Percentiles rank a stretch among this genome's conserved stretches.
phyloP scores from a whole-genome alignment of 2,797 vertebrate genomes.

The Danio tinwini region DNA sequence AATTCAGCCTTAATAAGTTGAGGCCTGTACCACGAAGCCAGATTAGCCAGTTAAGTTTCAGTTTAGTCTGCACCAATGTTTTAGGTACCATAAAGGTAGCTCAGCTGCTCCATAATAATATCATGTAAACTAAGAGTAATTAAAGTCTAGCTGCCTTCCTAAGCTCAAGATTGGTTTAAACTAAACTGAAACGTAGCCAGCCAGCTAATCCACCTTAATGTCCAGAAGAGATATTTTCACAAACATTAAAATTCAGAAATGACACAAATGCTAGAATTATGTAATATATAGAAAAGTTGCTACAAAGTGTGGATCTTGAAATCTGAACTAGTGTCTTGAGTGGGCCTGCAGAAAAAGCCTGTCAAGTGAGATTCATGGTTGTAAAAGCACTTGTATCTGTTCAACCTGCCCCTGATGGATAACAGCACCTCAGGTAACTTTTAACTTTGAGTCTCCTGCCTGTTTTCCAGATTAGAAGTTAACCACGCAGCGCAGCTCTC shows the following conservation, averaged over 20 bases:
- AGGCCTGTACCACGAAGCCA: too few relatives aligned
- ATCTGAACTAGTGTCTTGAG: background rate
- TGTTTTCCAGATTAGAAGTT: conserved; percentile 1
- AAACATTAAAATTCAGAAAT: background rate
- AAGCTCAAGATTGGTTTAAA: too few relatives aligned
- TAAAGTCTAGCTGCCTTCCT: too few relatives aligned
- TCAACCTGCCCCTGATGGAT: background rate
- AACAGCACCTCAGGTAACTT: background rate
- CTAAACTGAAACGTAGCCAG: too few relatives aligned
- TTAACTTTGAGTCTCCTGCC: background rate
- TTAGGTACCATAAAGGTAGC: too few relatives aligned
- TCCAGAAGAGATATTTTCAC: background rate
- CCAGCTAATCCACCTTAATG: too few relatives aligned
- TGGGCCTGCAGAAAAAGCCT: background rate
- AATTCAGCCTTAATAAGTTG: too few relatives aligned
- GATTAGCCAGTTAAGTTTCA: too few relatives aligned
- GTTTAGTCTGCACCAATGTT: too few relatives aligned
- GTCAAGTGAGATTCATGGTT: background rate
- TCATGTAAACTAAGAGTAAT: too few relatives aligned
- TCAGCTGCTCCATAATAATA: too few relatives aligned
- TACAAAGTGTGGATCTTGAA: background rate
- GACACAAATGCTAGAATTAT: background rate
- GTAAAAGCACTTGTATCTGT: background rate
- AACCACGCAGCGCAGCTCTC: conserved; percentile 35
- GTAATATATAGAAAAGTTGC: background rate